phyloP scores from a whole-genome alignment of 2,797 vertebrate genomes.

The Pseudochirops cupreus region DNA sequence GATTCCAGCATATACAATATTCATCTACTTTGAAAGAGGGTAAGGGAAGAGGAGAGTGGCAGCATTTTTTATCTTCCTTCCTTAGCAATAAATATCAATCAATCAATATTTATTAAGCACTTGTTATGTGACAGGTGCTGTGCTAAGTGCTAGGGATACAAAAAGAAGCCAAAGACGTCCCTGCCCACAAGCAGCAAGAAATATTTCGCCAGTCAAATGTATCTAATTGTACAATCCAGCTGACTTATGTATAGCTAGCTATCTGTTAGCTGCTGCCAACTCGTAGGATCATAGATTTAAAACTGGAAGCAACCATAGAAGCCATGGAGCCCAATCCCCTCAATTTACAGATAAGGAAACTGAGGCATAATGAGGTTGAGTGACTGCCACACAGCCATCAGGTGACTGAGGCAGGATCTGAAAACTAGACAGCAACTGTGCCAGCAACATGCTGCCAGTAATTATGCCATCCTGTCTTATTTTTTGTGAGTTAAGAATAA shows the following conservation, averaged over 20 bases:
- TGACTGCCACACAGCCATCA: background rate
- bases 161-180: background rate
- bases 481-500: slow-evolving; percentile 61
- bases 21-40: background rate
- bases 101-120: background rate
- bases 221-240: background rate
- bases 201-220: background rate
- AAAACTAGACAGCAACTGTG: background rate
- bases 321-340: background rate
- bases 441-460: background rate
- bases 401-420: background rate
- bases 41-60: background rate
- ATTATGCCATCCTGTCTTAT: background rate
- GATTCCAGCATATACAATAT: background rate
- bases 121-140: background rate
- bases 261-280: background rate
- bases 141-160: background rate
- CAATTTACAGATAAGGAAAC: background rate
- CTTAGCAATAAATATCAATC: background rate
- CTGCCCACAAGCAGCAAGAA: background rate
- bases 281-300: background rate
- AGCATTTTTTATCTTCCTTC: background rate
- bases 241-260: background rate
- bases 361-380: background rate
- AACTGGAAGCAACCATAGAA: background rate